Percentiles rank a stretch among this genome's conserved stretches.
These are phyloP conservation scores for Rhipidura dahli DNA, from an alignment of 2,113 vertebrate species.

Conservation along the genomic window DNA sequence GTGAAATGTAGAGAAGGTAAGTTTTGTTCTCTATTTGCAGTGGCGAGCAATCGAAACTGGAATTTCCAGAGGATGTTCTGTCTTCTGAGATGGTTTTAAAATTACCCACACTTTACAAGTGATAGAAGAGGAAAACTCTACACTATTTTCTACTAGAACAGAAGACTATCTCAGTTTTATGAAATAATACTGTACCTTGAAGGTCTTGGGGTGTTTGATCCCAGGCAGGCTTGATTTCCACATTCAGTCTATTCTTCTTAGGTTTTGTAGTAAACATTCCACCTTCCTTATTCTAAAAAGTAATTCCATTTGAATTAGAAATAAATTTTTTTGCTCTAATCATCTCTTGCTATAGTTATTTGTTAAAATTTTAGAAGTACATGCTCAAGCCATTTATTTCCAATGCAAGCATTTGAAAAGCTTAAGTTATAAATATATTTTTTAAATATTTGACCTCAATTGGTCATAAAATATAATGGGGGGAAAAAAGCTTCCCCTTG, in stretches of 20 bases:
- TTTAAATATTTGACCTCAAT: not conserved
- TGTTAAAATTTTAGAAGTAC: not conserved
- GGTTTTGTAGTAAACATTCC: conserved; percentile 15
- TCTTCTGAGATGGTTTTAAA: not conserved
- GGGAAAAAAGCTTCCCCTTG: not conserved
- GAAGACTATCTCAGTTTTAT: not conserved
- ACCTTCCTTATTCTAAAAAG: conserved; percentile 59
- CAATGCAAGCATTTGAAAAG: not conserved
- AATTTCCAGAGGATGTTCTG: not conserved
- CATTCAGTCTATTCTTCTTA: conserved; percentile 55
- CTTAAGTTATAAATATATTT: not conserved
- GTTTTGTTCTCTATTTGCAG: not conserved
- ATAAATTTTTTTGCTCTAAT: not conserved
- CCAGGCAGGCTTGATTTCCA: conserved; percentile 58
- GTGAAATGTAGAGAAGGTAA: not conserved
- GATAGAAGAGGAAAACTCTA: not conserved
- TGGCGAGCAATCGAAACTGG: not conserved
- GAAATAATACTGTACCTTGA: conserved; percentile 61
- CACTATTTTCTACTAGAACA: not conserved
- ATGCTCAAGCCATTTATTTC: not conserved
- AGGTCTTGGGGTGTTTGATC: conserved; percentile 37
- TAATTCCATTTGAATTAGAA: not conserved
- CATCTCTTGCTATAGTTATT: not conserved
- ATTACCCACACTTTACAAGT: not conserved
- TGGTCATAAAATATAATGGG: not conserved